Base-by-base conservation (phyloP, 2,113 vertebrate species). In the Nesoenas mayeri region DNA sequence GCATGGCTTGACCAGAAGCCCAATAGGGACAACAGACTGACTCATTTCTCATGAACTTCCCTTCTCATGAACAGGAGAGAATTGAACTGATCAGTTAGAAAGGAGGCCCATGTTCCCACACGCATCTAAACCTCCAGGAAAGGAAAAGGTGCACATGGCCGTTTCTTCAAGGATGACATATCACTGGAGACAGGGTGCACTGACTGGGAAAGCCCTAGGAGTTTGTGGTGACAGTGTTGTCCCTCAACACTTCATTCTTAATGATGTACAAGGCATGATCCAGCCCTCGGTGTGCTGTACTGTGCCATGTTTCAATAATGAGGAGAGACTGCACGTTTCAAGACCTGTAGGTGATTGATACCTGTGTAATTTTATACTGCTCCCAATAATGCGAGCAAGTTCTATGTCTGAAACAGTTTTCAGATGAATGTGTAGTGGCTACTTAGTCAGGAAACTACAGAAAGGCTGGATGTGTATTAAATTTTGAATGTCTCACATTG, bases 311-410 rank as follows among this genome's bases (percentile, higher is more conserved):
- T 72, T 74, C 71, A 81, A 85, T 81, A 97, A 95, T 21, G 57
- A 93, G 58, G 65, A 93, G 61, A 85, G 58, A 95, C 13, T 77
- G 56, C 71, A 70, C 66, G 16, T 77, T 74, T 74, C 38, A 54
- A 61, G 44, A 91, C 84, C 71, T 80, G 61, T 9, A 66, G 64
- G 51, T 95, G 95, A 96, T 89, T 96, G 85, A 95, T 97, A 95
- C 69, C 90, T 88, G 57, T 36, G 93, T 58, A 64, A 86, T 87
- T 66, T 70, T 93, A 87, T 91, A 87, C 80, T 83, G 60, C 84
- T 97, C 83, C 89, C 91, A 95, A 86, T 82, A 97, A 97, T 94
- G 74, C 79, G 93, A 95, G 70, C 75, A 94, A 97, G 19, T 85
- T 29, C 44, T 79, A 79, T 73, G 90, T 83, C 70, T 92, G 91